These are phyloP conservation scores for Phylloscopus trochiloides DNA, from an alignment of 2,113 vertebrate genomes.

Conservation along the genomic window DNA sequence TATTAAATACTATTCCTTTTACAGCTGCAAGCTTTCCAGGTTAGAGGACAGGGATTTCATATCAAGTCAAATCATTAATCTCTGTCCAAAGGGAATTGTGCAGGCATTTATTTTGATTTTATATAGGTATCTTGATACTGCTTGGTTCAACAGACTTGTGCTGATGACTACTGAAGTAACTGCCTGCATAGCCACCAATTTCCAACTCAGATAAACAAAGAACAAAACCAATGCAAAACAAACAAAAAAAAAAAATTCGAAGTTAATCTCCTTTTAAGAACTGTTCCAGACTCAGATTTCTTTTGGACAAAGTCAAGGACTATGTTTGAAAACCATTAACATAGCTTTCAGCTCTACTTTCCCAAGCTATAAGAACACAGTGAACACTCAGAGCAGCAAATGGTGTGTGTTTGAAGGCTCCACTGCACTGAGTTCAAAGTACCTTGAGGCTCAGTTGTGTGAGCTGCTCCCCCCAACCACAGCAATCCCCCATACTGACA, in stretches of 20 bases:
- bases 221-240: neutral
- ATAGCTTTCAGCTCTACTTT: neutral
- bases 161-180: neutral
- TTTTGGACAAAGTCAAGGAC: neutral
- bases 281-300: neutral
- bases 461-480: neutral
- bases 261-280: neutral
- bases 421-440: neutral
- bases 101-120: slow-evolving; percentile 33
- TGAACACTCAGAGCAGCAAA: neutral
- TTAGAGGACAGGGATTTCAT: slow-evolving; percentile 26
- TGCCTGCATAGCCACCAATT: neutral
- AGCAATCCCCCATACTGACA: neutral
- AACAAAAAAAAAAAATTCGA: neutral
- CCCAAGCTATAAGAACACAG: neutral
- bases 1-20: slow-evolving; percentile 45
- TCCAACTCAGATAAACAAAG: neutral
- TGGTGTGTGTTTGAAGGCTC: neutral
- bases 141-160: neutral
- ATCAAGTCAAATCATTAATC: slow-evolving; percentile 36
- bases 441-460: neutral
- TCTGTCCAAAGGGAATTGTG: neutral
- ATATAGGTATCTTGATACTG: neutral
- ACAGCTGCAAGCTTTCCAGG: slow-evolving; percentile 24
- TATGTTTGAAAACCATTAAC: neutral